phyloP scores from a whole-genome alignment of 2,113 vertebrate genomes.

The Psittacus erithacus region DNA sequence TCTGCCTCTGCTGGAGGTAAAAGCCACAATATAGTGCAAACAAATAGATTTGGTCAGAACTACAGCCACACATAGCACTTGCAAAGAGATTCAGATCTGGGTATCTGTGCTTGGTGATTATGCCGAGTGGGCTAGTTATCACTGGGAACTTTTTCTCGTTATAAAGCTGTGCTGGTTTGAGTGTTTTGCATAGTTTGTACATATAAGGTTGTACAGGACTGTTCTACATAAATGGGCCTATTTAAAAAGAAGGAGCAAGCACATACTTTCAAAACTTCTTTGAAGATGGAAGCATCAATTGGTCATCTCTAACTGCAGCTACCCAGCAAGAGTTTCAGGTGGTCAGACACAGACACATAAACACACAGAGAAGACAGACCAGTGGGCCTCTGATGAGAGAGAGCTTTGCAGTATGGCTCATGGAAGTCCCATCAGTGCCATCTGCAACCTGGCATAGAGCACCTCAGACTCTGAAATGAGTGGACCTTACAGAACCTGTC shows the following conservation, averaged over 20 bases:
- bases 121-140: background rate
- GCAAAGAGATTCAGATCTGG: background rate
- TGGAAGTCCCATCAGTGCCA: background rate
- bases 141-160: background rate
- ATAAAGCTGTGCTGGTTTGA: background rate
- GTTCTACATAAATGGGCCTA: background rate
- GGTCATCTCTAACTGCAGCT: background rate
- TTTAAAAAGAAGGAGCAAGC: background rate
- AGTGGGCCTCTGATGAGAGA: background rate
- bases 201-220: background rate
- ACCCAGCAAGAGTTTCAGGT: background rate
- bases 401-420: fast-evolving
- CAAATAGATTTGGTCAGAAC: background rate
- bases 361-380: background rate
- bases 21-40: background rate
- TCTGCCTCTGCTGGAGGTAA: constrained; percentile 21
- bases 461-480: background rate
- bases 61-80: background rate
- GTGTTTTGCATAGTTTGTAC: background rate
- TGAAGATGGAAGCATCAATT: background rate
- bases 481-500: background rate
- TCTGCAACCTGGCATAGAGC: background rate
- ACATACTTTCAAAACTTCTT: background rate
- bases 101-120: background rate
- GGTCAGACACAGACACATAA: background rate